Evolutionary conservation across 2,888 invertebrate genomes (phyloP).

Genomic region (Leptopilina drosophilae): DNA sequence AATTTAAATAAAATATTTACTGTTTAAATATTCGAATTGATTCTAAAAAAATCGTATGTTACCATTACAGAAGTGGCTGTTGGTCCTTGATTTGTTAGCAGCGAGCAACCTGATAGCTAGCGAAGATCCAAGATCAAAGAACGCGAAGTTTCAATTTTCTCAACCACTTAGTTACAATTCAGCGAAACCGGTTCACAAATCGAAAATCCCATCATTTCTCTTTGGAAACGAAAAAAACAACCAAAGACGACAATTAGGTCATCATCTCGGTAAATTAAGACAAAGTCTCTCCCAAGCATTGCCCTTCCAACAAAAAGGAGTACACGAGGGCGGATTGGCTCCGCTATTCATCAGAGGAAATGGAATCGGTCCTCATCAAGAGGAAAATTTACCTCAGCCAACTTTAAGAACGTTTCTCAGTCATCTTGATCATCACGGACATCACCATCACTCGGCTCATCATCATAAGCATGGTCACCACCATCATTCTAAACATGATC

Average conservation of each 20-base stretch:
- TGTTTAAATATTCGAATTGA: not conserved
- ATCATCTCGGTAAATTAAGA: not conserved
- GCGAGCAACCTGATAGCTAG: constrained; percentile 57
- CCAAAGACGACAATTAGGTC: not conserved
- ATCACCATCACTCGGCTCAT: constrained; percentile 50
- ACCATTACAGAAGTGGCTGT: constrained; percentile 63
- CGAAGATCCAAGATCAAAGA: constrained; percentile 62
- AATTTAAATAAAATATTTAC: constrained; percentile 1
- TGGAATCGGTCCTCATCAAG: not conserved
- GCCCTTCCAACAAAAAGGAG: not conserved
- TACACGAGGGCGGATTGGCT: not conserved
- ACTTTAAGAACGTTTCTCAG: not conserved
- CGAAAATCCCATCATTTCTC: not conserved
- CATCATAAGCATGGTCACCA: constrained; percentile 58
- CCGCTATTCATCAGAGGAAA: not conserved
- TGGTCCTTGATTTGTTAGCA: constrained; percentile 62
- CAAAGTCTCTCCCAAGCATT: not conserved
- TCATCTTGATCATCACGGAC: constrained; percentile 56
- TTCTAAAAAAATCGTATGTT: not conserved
- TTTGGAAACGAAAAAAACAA: not conserved
- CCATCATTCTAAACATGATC: constrained; percentile 53
- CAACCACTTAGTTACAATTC: not conserved
- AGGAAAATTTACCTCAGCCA: not conserved
- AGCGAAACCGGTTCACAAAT: not conserved
- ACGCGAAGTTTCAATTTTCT: constrained; percentile 38